A percentile compares a stretch with the other conserved stretches of the same genome.
Evolutionary conservation across 1,140 invertebrate genomes (phyloP).

Genomic region (Diachasmimorpha longicaudata): DNA sequence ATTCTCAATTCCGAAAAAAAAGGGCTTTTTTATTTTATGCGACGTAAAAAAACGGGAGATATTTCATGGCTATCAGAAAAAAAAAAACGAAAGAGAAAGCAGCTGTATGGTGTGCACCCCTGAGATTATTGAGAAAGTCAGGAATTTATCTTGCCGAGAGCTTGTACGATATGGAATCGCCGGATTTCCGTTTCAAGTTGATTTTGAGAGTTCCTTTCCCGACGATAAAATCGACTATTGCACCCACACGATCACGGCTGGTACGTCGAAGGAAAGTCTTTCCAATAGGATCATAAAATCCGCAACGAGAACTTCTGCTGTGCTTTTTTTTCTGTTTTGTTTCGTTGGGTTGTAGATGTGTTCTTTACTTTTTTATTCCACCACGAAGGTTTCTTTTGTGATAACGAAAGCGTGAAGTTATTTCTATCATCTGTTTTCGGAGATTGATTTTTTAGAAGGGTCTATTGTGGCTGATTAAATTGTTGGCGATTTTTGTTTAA

Average conservation of each 20-base stretch:
- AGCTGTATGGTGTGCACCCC: neutral
- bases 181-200: slow-evolving; percentile 10
- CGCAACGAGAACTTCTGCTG: slow-evolving; percentile 4
- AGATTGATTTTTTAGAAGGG: neutral
- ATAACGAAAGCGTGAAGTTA: neutral
- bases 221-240: slow-evolving; percentile 5
- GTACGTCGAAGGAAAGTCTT: neutral
- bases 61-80: neutral
- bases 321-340: neutral
- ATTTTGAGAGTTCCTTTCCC: slow-evolving; percentile 6
- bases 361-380: neutral
- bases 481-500: too few species aligned
- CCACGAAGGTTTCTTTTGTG: neutral
- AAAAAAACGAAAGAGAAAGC: neutral
- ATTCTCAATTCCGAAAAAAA: neutral
- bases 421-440: neutral
- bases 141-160: neutral
- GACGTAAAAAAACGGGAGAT: neutral
- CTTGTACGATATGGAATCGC: neutral
- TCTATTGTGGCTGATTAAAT: too few species aligned
- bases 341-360: neutral
- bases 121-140: slow-evolving; percentile 3
- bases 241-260: neutral
- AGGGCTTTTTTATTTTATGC: neutral
- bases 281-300: slow-evolving; percentile 4